These are phyloP conservation scores for Ophiothrix spiculata DNA, from an alignment of 35 echinoderm and acorn worm genomes.

Conservation along the genomic window DNA sequence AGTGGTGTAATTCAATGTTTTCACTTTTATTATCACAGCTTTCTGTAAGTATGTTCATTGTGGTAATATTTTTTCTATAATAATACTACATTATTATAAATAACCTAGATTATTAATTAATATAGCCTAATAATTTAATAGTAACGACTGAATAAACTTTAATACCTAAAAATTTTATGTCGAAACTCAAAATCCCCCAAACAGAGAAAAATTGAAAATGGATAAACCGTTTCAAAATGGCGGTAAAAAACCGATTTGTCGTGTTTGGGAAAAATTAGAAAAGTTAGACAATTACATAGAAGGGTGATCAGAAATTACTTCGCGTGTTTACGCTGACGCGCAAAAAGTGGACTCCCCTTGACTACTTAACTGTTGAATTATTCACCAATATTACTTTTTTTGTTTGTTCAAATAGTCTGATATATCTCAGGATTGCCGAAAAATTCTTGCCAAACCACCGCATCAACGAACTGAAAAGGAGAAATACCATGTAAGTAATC, in stretches of 20 bases:
- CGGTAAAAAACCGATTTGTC: too few species aligned
- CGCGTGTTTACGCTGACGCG: too few species aligned
- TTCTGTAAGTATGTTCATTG: not conserved
- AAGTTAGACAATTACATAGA: too few species aligned
- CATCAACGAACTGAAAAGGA: constrained; percentile 67
- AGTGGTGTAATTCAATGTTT: not conserved
- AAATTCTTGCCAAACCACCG: constrained; percentile 50
- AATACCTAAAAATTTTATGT: too few species aligned
- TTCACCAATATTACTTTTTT: not conserved
- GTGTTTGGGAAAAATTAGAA: too few species aligned
- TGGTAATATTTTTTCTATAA: not conserved
- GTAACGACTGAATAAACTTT: not conserved
- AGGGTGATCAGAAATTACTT: too few species aligned
- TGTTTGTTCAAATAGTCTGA: constrained; percentile 67
- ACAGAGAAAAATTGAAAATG: too few species aligned
- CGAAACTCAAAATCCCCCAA: too few species aligned
- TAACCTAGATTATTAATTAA: not conserved
- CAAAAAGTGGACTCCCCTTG: not conserved
- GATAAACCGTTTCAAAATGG: too few species aligned
- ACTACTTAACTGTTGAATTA: too few species aligned
- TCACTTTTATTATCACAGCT: not conserved
- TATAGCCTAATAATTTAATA: too few species aligned
- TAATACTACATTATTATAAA: not conserved
- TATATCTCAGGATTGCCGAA: constrained; percentile 59
- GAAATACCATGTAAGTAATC: constrained; percentile 82